Conservation (phyloP, 2,113 vertebrate species). For the Ivindomyrus marchei region DNA sequence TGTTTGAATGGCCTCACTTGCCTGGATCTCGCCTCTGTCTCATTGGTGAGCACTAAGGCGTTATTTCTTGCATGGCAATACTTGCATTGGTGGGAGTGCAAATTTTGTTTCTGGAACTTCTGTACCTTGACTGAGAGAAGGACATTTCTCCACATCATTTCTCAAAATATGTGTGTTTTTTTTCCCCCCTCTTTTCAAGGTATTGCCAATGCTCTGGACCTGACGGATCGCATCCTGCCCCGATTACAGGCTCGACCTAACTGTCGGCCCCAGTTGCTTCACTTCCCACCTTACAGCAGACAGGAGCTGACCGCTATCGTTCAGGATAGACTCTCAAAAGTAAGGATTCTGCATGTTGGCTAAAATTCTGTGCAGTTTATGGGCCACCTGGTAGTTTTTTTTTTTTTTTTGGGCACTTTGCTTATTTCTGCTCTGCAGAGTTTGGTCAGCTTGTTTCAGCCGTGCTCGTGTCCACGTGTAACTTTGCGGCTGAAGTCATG, state of each 20-base stretch:
- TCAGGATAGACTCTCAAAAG: conserved; percentile 74
- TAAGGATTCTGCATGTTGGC: conserved; percentile 35
- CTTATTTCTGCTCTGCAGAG: background rate
- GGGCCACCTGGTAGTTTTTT: background rate
- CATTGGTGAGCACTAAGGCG: conserved; percentile 64
- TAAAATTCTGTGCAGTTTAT: background rate
- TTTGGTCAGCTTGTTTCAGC: background rate
- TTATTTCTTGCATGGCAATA: background rate
- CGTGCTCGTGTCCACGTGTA: background rate
- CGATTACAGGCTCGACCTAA: conserved; percentile 67
- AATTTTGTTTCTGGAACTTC: background rate
- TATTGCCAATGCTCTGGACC: conserved; percentile 85
- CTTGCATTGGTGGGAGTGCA: background rate
- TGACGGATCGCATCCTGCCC: conserved; percentile 83
- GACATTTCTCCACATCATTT: background rate
- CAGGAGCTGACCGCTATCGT: conserved; percentile 79
- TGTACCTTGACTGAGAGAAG: background rate
- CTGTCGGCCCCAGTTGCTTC: conserved; percentile 71
- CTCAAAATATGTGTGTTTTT: too few relatives aligned
- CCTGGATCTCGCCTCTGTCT: conserved; percentile 74
- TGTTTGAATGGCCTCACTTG: conserved; percentile 87
- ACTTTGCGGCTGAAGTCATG: background rate
- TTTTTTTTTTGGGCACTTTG: background rate
- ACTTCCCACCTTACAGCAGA: conserved; percentile 81
- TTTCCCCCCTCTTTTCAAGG: conserved; percentile 50